Conservation (phyloP, 2,797 vertebrate genomes). For the Danio kyathit region DNA sequence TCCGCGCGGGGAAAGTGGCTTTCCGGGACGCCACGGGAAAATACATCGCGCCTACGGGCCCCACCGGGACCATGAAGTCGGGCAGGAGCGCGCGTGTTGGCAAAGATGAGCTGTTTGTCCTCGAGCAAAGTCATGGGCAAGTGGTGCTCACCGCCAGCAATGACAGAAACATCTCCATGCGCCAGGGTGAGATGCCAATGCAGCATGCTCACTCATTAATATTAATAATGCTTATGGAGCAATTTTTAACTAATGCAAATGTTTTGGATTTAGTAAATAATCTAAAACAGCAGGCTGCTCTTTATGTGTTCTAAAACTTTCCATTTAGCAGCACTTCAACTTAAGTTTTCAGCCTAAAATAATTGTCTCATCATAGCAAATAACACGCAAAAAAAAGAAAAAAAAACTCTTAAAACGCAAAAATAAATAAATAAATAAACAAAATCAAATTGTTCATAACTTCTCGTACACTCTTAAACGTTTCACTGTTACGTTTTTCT, state of each 20-base stretch:
- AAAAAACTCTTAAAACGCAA: too few species aligned
- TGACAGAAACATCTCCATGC: constrained; percentile 91
- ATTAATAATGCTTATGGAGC: background rate
- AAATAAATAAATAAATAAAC: too few species aligned
- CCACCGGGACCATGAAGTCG: constrained; percentile 90
- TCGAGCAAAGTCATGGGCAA: constrained; percentile 95
- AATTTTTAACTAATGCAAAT: too few species aligned
- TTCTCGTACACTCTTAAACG: too few species aligned
- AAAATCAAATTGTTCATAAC: too few species aligned
- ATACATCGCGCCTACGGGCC: constrained; percentile 90
- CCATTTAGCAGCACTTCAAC: background rate
- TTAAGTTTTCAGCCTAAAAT: background rate
- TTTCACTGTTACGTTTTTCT: too few species aligned
- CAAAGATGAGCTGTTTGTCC: constrained; percentile 93
- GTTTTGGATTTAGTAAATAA: background rate
- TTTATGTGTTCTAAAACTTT: background rate
- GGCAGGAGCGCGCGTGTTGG: constrained; percentile 86
- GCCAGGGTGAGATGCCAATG: constrained; percentile 81
- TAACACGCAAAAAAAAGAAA: too few species aligned
- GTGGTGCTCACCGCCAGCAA: constrained; percentile 92
- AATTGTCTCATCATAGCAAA: background rate
- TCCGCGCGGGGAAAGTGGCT: constrained; percentile 91
- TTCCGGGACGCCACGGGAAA: constrained; percentile 90
- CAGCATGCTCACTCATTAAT: background rate
- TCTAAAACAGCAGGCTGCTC: too few species aligned